Evolutionary conservation across 1,140 invertebrate species (phyloP), one percentile per base, ranked within the genome.

Genomic region (Holotrichia oblita): DNA sequence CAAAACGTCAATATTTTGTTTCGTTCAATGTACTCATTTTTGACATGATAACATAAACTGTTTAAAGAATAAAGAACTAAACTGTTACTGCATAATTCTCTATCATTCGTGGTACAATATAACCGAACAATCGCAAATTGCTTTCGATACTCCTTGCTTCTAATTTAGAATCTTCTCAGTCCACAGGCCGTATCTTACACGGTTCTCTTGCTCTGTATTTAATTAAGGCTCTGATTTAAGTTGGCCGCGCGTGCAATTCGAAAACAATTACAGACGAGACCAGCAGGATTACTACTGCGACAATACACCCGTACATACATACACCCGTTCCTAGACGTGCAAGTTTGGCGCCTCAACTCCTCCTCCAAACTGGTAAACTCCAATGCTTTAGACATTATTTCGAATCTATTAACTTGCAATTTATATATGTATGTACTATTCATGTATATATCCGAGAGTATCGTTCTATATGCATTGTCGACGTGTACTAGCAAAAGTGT

Each of bases 331-430:
- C 61, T 64, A 10, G 20, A 17, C 24, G 4, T 20, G 20, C 61
- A 64, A 64, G 61, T 64, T 64, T 64, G 17, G 20, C 6, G 61
- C n/a, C n/a, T n/a, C n/a, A n/a, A n/a, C n/a, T n/a, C 17, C 6
- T 14, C 17, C 61, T 14, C 61, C 17, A 73, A 73, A 41, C 64
- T 69, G 64, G 64, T 69, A 69, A 69, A 69, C 64, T 73, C 14
- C 27, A 17, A 40, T 64, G 61, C 34, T 73, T 73, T 73, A 73
- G 72, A 73, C 72, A 73, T 73, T 42, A 73, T 73, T 73, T 40
- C 72, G 72, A 73, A 73, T 73, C 72, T 73, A 73, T 73, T 73
- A 73, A 73, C 72, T 73, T 42, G 72, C 72, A 73, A 73, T 73
- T 73, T 73, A 73, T 73, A 41, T 73, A 73, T 41, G n/a, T n/a